Percentiles rank a stretch among this genome's conserved stretches.
Evolutionary conservation across 2,888 invertebrate species (phyloP).

Genomic region (Microctonus hyperodae): DNA sequence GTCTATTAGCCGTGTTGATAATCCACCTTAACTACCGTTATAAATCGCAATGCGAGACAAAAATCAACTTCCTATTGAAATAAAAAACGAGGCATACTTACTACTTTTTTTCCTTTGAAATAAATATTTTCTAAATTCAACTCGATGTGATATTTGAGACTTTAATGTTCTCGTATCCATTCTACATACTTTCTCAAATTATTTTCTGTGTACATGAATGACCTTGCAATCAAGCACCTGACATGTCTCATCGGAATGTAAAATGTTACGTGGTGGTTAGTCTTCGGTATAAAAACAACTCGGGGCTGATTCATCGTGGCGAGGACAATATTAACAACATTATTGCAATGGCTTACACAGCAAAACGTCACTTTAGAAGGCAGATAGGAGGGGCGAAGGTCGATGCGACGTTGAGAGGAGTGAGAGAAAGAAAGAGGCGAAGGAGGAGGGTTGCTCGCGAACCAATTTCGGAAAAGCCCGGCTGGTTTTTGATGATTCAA

Average conservation of each 20-base stretch:
- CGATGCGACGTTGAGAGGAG: neutral
- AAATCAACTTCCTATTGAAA: neutral
- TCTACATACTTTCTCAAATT: neutral
- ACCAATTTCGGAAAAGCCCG: slow-evolving; percentile 56
- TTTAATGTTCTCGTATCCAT: neutral
- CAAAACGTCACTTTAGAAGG: neutral
- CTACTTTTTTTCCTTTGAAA: neutral
- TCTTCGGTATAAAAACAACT: slow-evolving; percentile 21
- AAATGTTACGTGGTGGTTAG: neutral
- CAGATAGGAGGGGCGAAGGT: neutral
- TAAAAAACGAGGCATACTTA: neutral
- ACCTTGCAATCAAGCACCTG: slow-evolving; percentile 25
- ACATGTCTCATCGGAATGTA: slow-evolving; percentile 8
- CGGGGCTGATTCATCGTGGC: slow-evolving; percentile 15
- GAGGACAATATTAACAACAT: neutral
- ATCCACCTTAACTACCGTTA: slow-evolving; percentile 23
- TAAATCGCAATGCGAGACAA: neutral
- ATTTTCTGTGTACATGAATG: slow-evolving; percentile 1
- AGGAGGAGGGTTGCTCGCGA: slow-evolving; percentile 31
- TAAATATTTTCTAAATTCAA: neutral
- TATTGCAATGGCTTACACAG: slow-evolving; percentile 10
- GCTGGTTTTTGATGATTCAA: slow-evolving; percentile 56
- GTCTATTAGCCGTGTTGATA: slow-evolving; percentile 15
- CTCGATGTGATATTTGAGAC: neutral
- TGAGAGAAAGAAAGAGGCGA: neutral